Base-by-base conservation (phyloP, 2,888 invertebrate genomes). In the Drosophila gaucha region DNA sequence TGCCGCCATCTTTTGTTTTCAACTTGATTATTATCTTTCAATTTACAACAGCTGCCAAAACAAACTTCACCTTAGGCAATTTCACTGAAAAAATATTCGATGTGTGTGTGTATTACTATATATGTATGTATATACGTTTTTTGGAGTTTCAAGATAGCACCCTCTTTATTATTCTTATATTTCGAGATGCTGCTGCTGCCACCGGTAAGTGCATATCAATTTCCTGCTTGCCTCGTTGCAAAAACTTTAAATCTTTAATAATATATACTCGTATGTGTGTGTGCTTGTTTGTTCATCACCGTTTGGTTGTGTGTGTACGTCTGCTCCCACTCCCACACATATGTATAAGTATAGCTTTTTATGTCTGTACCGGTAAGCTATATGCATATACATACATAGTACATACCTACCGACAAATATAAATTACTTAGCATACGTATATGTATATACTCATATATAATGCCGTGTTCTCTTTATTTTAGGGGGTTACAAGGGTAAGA, bases 171-270 rank as follows among this genome's bases (percentile, higher is more conserved):
- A 83, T 80, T 69, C 65, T 51, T 80, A 73, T 73, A 75, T 75
- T 75, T 57, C 52, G 67, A 64, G 71, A 38, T 44, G 47, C 38
- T 50, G 49, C 49, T 39, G 70, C 47, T 74, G 60, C 70, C 57
- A 69, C 80, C 85, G 82, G 80, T 80, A 85, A 82, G 82, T 85
- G 80, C 86, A 85, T 85, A 72, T 78, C 86, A 82, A 82, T 85
- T 85, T 82, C 78, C 80, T 74, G 74, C 72, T 67, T 60, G 18
- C 14, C 50, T 49, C 41, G 50, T 22, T 77, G 72, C 72, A 74
- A 60, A 57, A 67, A 68, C 67, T 75, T 80, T 85, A 79, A 82
- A 85, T 85, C 80, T 82, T 85, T 85, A 82, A 82, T 85, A 82
- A 85, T 35, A 69, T 59, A 54, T 14, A 14, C 3, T 4, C 3